Conservation (phyloP, 2,113 vertebrate genomes). For the Onychostoma macrolepis region DNA sequence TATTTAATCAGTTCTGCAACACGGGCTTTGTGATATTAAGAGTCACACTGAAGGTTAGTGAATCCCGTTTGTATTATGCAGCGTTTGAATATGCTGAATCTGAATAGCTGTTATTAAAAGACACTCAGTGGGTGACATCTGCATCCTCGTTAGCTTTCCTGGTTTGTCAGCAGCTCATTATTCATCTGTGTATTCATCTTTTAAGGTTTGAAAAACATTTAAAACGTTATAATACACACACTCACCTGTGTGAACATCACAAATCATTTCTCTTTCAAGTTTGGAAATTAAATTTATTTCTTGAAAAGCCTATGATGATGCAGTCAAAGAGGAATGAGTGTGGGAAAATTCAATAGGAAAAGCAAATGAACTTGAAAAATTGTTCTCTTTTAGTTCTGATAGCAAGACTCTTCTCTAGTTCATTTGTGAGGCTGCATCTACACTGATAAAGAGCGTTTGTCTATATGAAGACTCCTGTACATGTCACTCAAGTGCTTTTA, state of each 20-base stretch:
- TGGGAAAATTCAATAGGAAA: not conserved
- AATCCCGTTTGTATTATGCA: not conserved
- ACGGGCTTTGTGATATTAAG: not conserved
- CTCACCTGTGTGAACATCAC: not conserved
- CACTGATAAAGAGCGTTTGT: not conserved
- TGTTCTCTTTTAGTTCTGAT: not conserved
- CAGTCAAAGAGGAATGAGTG: not conserved
- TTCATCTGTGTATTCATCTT: not conserved
- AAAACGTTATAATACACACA: not conserved
- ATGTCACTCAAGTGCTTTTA: not conserved
- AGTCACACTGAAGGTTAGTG: not conserved
- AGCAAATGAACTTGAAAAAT: not conserved
- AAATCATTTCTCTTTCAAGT: not conserved
- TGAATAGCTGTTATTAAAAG: not conserved
- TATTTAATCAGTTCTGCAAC: not conserved
- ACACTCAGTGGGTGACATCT: not conserved
- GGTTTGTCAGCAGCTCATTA: not conserved
- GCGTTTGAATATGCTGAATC: not conserved
- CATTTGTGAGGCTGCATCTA: not conserved
- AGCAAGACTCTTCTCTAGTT: not conserved
- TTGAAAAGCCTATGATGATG: not conserved
- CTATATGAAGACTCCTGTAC: not conserved
- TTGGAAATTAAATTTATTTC: not conserved
- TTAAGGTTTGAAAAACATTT: not conserved
- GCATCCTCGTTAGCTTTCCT: not conserved